Conservation (phyloP, 2,888 invertebrate species). For the Drosophila paranaensis region DNA sequence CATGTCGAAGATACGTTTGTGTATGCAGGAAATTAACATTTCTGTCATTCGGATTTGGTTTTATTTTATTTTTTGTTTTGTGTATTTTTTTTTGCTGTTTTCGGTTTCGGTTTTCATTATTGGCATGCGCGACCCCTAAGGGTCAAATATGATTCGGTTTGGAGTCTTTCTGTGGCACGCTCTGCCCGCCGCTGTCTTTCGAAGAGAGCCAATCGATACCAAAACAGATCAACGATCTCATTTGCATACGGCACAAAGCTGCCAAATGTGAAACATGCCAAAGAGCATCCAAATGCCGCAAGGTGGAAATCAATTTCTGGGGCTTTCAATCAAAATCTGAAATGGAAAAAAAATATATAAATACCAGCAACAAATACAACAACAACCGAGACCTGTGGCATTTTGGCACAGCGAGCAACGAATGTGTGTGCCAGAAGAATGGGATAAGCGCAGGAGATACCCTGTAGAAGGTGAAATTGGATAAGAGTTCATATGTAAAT, state of each 20-base stretch:
- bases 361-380: conserved; percentile 1
- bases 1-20: conserved; percentile 17
- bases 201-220: conserved; percentile 75
- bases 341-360: conserved; percentile 37
- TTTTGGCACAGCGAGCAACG: conserved; percentile 45
- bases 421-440: not conserved
- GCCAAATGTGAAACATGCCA: conserved; percentile 77
- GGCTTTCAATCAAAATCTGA: conserved; percentile 78
- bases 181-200: conserved; percentile 50
- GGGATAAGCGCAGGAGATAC: conserved; percentile 16
- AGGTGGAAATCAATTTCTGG: conserved; percentile 79
- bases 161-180: conserved; percentile 60
- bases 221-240: conserved; percentile 81
- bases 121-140: conserved; percentile 75
- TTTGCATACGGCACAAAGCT: conserved; percentile 74
- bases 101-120: conserved; percentile 48
- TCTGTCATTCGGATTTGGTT: conserved; percentile 30
- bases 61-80: not conserved
- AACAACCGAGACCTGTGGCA: conserved; percentile 36
- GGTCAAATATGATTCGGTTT: conserved; percentile 79
- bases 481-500: not conserved
- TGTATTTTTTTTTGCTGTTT: conserved; percentile 40
- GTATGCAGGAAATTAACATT: conserved; percentile 65
- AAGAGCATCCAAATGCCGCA: conserved; percentile 71
- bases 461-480: conserved; percentile 3